Base-by-base conservation (phyloP, 2,797 vertebrate species). In the Micrastur ruficollis region DNA sequence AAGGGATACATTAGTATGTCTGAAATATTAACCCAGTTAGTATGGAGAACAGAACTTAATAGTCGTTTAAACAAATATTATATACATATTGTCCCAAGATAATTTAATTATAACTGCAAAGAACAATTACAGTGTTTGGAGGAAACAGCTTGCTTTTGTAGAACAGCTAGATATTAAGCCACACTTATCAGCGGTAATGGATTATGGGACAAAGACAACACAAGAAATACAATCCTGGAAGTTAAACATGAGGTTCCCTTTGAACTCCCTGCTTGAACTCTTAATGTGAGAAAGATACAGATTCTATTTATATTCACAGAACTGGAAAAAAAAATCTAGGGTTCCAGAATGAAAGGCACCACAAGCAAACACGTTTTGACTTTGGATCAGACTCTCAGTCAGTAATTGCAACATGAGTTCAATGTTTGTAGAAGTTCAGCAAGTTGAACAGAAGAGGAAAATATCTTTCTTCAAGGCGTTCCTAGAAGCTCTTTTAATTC, bases 391-490 rank as follows among this genome's bases (percentile, higher is more conserved):
- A 70, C 11, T 8, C 12, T 40, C 7, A 1, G 46, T n/a, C 53
- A 19, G 27, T 36, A 86, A 71, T 0, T 36, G 32, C 63, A 79
- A 61, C 22, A 32, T 0, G 0, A 53, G 25, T 20, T 47, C n/a
- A 63, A n/a, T 3, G 12, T 6, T 4, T 50, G 25, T 44, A 50
- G 1, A 63, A 71, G 40, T 42, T 71, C 59, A 26, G 11, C 9
- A n/a, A 36, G 18, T 10, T 16, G 36, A 87, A 68, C 1, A 0
- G 1, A 66, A 46, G 18, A 59, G 8, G 62, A 87, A 88, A 73
- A 7, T 4, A 11, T 4, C 59, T 79, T 75, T 88, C 49, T 36
- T 80, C 25, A 58, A 74, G 16, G 21, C 26, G 66, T 31, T 75
- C 26, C 58, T 27, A 40, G 7, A 36, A 79, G 10, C 9, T 32